Evolutionary conservation across 2,113 vertebrate genomes (phyloP).

Genomic region (Stercorarius parasiticus): DNA sequence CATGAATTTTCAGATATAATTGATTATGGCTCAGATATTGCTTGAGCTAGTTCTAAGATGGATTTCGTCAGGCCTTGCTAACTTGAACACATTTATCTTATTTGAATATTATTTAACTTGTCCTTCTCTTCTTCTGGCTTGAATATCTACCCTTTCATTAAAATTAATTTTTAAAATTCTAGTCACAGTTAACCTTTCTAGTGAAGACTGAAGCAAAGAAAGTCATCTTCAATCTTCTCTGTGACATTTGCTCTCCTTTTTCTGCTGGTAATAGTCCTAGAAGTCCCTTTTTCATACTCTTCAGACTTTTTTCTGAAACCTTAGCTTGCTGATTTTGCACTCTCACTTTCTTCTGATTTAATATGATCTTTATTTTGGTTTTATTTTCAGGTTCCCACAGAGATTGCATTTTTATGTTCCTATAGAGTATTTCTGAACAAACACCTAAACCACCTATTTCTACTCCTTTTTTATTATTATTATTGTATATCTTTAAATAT

Average conservation of each 20-base stretch:
- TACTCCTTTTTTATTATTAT: background rate
- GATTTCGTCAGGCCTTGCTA: background rate
- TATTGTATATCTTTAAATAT: background rate
- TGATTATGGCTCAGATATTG: background rate
- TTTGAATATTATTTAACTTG: background rate
- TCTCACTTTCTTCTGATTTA: background rate
- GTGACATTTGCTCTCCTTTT: background rate
- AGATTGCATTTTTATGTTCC: background rate
- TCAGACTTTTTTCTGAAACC: background rate
- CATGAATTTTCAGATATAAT: background rate
- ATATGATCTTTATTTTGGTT: background rate
- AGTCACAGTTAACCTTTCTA: background rate
- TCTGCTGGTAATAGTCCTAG: background rate
- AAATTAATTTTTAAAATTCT: slow-evolving; percentile 4
- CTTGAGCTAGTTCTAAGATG: background rate
- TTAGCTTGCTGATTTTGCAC: background rate
- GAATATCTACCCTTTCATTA: background rate
- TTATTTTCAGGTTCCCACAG: background rate
- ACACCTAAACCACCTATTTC: background rate
- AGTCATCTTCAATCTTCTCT: background rate
- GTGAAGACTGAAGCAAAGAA: background rate
- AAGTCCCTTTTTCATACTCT: background rate
- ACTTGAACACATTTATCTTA: background rate
- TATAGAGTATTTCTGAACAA: background rate
- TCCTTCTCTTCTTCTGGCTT: background rate